Conservation (phyloP, 2,113 vertebrate species). For the Eptesicus fuscus region DNA sequence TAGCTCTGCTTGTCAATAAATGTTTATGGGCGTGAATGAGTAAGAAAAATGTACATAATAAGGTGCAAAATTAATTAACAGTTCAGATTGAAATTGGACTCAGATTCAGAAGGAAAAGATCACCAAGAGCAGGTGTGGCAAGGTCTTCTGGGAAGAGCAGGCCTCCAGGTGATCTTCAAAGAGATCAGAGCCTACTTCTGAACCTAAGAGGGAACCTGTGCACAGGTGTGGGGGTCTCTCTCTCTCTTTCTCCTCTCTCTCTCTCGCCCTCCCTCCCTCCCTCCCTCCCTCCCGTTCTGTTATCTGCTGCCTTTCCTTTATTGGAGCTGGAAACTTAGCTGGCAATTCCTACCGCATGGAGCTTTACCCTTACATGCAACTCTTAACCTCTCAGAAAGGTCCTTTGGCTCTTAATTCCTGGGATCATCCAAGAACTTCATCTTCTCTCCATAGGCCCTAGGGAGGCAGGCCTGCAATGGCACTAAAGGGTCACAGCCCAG, state of each 20-base stretch:
- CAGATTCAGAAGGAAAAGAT: not conserved
- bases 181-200: not conserved
- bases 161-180: not conserved
- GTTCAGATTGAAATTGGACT: not conserved
- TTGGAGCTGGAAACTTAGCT: not conserved
- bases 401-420: not conserved
- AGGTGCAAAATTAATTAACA: not conserved
- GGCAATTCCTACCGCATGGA: not conserved
- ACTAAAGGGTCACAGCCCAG: not conserved
- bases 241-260: not conserved
- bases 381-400: not conserved
- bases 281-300: too few species aligned
- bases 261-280: not conserved
- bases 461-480: not conserved
- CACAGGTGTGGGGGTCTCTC: not conserved
- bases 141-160: not conserved
- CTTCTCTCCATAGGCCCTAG: not conserved
- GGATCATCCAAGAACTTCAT: not conserved
- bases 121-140: not conserved
- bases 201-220: not conserved
- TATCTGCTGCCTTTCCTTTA: not conserved
- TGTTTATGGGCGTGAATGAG: not conserved
- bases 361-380: conserved; percentile 4
- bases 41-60: not conserved
- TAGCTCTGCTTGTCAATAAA: not conserved